Base-by-base conservation (phyloP, 2,113 vertebrate species). In the Rallus limicola region DNA sequence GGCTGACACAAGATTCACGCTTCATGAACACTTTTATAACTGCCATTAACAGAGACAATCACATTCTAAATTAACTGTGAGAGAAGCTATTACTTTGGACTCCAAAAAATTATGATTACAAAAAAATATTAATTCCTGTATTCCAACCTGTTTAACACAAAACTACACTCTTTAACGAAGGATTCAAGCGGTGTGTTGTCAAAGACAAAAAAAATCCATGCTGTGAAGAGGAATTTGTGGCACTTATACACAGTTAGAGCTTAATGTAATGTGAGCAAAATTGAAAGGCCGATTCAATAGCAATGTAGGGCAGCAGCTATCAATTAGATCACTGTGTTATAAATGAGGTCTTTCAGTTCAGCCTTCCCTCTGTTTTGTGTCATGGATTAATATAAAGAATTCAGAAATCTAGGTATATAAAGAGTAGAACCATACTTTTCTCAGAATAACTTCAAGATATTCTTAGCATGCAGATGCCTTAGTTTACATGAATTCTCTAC, bases 41-140 rank as follows among this genome's bases (percentile, higher is more conserved):
- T 52, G 44, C 33, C 53, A 34, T 42, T 80, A 96, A 91, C 33
- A 42, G 70, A 56, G 70, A 78, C 15, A 62, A 76, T 36, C 29
- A 71, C 16, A 40, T 62, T 90, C 46, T n/a, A 86, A 63, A 75
- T 65, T 86, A 84, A 84, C 18, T 56, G 7, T 46, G 26, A 63
- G 16, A 81, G 11, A 24, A 94, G 62, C 33, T 90, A 94, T 58
- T 83, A 80, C n/a, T 90, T 72, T 64, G 34, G 50, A 74, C 40
- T 93, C 0, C 1, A 97, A 97, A 55, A 84, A 96, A 81, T 16
- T 60, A 33, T 28, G 3, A 70, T 85, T 90, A 9, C 29, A 95
- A 97, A 93, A 76, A 78, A 79, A 13, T 78, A 86, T 81, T 82
- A 90, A 95, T 95, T 92, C 80, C 79, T 91, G n/a, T 90, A 68